Base-by-base conservation (phyloP, 2,888 invertebrate genomes). In the Diabrotica balteata region DNA sequence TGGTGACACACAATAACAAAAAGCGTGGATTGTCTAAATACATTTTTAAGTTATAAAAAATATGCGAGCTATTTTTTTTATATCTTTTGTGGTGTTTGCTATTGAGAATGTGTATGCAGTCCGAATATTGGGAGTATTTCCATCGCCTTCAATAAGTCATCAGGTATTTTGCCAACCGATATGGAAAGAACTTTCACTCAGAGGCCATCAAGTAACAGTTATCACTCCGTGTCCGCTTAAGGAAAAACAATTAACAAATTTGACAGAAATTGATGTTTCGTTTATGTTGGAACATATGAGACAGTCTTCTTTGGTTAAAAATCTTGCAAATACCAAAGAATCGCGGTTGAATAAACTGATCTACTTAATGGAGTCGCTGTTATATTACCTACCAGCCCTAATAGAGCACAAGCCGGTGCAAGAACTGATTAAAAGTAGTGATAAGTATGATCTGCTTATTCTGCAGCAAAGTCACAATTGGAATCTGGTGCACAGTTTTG, bases 161-260 rank as follows among this genome's bases (percentile, higher is more conserved):
- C 63, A 67, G 54, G 59, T 53, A 8, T 49, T 67, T n/a, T 67
- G 67, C 42, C 70, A 70, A 60, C 49, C 70, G 42, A 54, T 65
- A 32, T 63, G 66, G 63, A 58, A 51, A 52, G 67, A 69, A 64
- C 50, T 67, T 42, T 65, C 62, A 7, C 17, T 65, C 17, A 22
- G 62, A 62, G 70, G 71, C 9, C 62, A 66, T 62, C 53, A 66
- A 22, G 68, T 66, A 2, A 52, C 11, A 8, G 59, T 63, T 9
- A 65, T 69, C 32, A 69, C 71, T 8, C 60, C 71, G 43, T 61
- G 50, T 44, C 62, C 69, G 9, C 50, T 68, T 10, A 62, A 66
- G 17, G 70, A 68, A 44, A 10, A 65, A 7, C 43, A 17, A 9
- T 52, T 67, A 7, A 57, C 49, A 4, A 70, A 65, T 66, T 46